Evolutionary conservation across 2,888 invertebrate genomes (phyloP).

Genomic region (Therioaphis trifolii): DNA sequence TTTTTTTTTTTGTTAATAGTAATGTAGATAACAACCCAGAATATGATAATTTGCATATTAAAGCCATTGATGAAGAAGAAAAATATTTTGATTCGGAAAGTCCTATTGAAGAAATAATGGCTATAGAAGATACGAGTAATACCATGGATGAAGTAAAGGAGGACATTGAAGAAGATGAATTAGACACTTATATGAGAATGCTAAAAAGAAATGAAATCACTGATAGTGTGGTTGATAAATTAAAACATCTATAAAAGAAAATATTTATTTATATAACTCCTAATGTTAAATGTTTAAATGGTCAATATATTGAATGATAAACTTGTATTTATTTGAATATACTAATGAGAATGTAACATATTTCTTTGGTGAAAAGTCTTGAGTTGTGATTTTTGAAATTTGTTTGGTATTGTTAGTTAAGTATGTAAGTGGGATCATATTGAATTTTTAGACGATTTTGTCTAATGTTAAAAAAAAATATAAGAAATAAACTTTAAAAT

Average conservation of each 20-base stretch:
- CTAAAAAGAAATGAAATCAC: conserved; percentile 52
- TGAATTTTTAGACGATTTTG: no score
- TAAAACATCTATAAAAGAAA: conserved; percentile 47
- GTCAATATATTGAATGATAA: no score
- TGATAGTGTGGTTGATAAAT: conserved; percentile 51
- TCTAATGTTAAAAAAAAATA: no score
- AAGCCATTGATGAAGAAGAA: conserved; percentile 86
- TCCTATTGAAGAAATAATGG: conserved; percentile 71
- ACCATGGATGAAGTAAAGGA: conserved; percentile 64
- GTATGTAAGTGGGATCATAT: no score
- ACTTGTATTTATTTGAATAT: no score
- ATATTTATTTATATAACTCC: no score
- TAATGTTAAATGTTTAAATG: no score
- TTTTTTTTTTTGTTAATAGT: conserved; percentile 68
- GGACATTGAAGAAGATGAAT: conserved; percentile 60
- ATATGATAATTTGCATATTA: conserved; percentile 80
- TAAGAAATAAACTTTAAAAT: no score
- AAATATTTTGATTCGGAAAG: conserved; percentile 89
- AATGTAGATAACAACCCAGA: conserved; percentile 83
- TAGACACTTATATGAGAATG: conserved; percentile 58
- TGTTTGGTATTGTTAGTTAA: no score
- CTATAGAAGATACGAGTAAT: conserved; percentile 28
- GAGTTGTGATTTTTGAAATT: no score
- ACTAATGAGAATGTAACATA: no score
- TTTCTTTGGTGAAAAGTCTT: no score